Base-by-base conservation (phyloP, 2,113 vertebrate genomes). In the Abramis brama region DNA sequence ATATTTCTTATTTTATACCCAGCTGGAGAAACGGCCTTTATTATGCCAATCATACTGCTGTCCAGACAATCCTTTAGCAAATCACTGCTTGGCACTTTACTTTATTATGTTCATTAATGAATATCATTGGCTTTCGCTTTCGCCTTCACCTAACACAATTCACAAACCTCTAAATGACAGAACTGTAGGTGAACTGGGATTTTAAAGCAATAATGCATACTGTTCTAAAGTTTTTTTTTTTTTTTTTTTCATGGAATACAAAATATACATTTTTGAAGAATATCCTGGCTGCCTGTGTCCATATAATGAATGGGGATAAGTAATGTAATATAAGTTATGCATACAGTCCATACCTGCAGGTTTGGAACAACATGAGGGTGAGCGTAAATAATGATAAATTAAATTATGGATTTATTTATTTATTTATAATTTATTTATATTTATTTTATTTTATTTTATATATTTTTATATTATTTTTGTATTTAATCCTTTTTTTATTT, bases 41-140 rank as follows among this genome's bases (percentile, higher is more conserved):
- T 87, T 83, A 85, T 60, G 88, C 74, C 86, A 79, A 59, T 77
- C 86, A 60, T 83, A 71, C 64, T 66, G 82, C 83, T 85, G 74
- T 83, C 33, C 57, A 74, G 66, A 83, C 64, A 25, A 77, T 77
- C 57, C 73, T 87, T 85, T 81, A 75, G 74, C 79, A 83, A 89
- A 89, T 85, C 83, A 87, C 86, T 45, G 43, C 66, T 70, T 87
- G 80, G 79, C 74, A 74, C 45, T 87, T 85, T 82, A 77, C 73
- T 86, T 89, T 85, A 85, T 85, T 84, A 36, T 77, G 73, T 74
- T 86, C 79, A 83, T 89, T 86, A 87, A 89, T 86, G 81, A 88
- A 83, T 79, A 83, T 76, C 57, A 57, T 79, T 64, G 88, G 86
- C 74, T 68, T 82, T 57, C 50, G 6, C 50, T 75, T 82, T 55